These are phyloP conservation scores for Drosophila lacertosa DNA, from an alignment of 1,140 invertebrate species.

Conservation along the genomic window DNA sequence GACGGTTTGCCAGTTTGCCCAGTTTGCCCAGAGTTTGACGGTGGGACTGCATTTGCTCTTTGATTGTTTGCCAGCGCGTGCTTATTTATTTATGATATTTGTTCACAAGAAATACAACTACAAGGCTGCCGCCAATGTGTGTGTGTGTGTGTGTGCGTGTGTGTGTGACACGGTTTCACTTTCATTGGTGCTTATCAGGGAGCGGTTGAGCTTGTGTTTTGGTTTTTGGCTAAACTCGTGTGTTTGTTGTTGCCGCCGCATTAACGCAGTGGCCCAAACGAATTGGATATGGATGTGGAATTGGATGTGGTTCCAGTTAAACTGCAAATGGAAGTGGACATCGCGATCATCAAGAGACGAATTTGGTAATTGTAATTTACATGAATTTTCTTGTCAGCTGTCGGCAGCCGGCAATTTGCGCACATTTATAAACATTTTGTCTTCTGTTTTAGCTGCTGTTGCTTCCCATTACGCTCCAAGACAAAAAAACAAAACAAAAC, in stretches of 20 bases:
- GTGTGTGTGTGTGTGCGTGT: conserved; percentile 12
- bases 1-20: conserved; percentile 16
- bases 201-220: background rate
- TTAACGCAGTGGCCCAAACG: conserved; percentile 4
- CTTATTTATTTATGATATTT: conserved; percentile 45
- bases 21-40: conserved; percentile 14
- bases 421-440: conserved; percentile 45
- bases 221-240: background rate
- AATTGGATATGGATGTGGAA: background rate
- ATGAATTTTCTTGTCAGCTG: conserved; percentile 45
- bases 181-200: conserved; percentile 40
- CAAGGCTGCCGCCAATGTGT: background rate
- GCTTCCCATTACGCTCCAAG: conserved; percentile 22
- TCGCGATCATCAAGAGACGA: background rate
- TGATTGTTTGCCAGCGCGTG: conserved; percentile 15
- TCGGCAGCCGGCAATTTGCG: conserved; percentile 41
- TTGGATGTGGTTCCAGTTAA: no score
- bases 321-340: conserved; percentile 5
- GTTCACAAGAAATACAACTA: conserved; percentile 12
- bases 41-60: conserved; percentile 10
- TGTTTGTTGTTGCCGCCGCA: conserved; percentile 38
- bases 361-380: conserved; percentile 47
- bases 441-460: background rate
- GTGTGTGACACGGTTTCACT: conserved; percentile 42
- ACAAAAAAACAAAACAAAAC: background rate